A percentile compares a stretch with the other conserved stretches of the same genome.
Conservation (phyloP, 2,113 vertebrate genomes). For the Gymnarchus niloticus region DNA sequence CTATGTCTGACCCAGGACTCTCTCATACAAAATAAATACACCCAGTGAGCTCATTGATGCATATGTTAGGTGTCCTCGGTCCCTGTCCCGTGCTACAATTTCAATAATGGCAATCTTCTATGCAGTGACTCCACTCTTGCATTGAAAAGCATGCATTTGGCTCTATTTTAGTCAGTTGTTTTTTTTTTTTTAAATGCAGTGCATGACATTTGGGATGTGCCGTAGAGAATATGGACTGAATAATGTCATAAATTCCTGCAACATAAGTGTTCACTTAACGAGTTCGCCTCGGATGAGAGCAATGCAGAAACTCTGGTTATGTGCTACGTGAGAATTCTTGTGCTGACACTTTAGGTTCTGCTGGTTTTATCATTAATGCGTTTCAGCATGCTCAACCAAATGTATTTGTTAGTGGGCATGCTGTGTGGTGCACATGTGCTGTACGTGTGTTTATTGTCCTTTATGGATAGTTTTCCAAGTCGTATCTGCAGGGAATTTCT, state of each 20-base stretch:
- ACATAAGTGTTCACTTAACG: neutral
- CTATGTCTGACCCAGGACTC: too few relatives aligned
- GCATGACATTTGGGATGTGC: neutral
- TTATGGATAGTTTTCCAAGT: neutral
- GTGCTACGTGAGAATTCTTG: neutral
- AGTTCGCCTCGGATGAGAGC: neutral
- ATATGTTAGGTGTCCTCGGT: too few relatives aligned
- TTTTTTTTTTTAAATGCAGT: neutral
- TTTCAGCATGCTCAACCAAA: constrained; percentile 3
- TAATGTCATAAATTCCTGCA: neutral
- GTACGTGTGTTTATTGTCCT: neutral
- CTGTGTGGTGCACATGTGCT: neutral
- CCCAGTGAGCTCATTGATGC: too few relatives aligned
- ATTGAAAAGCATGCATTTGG: neutral
- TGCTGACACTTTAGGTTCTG: neutral
- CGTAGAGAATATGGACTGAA: neutral
- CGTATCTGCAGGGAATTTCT: neutral
- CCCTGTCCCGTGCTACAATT: too few relatives aligned
- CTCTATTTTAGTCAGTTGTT: neutral
- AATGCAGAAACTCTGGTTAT: neutral
- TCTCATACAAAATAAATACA: too few relatives aligned
- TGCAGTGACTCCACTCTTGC: neutral
- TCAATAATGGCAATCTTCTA: neutral
- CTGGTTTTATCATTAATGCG: neutral
- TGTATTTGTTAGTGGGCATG: neutral